Evolutionary conservation across 1,140 invertebrate genomes (phyloP).

Genomic region (Argopecten irradians): DNA sequence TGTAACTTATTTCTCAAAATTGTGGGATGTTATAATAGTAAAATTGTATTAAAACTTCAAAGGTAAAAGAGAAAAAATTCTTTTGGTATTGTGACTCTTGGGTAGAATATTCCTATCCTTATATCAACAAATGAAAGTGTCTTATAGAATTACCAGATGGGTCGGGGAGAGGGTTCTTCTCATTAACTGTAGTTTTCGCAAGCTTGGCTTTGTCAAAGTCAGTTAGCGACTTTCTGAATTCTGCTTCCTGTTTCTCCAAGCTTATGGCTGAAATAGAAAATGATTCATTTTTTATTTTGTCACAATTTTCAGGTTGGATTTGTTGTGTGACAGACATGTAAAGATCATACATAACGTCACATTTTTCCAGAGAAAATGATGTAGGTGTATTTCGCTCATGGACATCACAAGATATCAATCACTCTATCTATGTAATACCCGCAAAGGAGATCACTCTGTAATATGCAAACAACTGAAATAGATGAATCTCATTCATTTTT

Average conservation of each 20-base stretch:
- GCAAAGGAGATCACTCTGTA: too few relatives aligned
- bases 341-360: background rate
- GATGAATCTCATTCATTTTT: background rate
- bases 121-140: too few relatives aligned
- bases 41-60: too few relatives aligned
- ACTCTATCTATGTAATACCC: background rate
- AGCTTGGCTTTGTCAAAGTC: slow-evolving; percentile 73
- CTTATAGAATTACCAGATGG: slow-evolving; percentile 60
- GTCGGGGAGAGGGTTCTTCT: slow-evolving; percentile 65
- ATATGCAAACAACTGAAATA: background rate
- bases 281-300: background rate
- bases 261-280: slow-evolving; percentile 56
- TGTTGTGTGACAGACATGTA: background rate
- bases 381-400: too few relatives aligned
- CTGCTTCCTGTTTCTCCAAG: slow-evolving; percentile 59
- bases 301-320: background rate
- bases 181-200: slow-evolving; percentile 57
- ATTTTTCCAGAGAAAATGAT: too few relatives aligned
- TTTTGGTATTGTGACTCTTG: too few relatives aligned
- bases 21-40: too few relatives aligned
- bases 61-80: too few relatives aligned
- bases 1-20: too few relatives aligned
- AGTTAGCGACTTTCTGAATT: slow-evolving; percentile 60
- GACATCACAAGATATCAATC: too few relatives aligned
- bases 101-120: too few relatives aligned